Evolutionary conservation across 2,113 vertebrate species (phyloP), one percentile per base, ranked within the genome.

Genomic region (Myrmophylax atrothorax): DNA sequence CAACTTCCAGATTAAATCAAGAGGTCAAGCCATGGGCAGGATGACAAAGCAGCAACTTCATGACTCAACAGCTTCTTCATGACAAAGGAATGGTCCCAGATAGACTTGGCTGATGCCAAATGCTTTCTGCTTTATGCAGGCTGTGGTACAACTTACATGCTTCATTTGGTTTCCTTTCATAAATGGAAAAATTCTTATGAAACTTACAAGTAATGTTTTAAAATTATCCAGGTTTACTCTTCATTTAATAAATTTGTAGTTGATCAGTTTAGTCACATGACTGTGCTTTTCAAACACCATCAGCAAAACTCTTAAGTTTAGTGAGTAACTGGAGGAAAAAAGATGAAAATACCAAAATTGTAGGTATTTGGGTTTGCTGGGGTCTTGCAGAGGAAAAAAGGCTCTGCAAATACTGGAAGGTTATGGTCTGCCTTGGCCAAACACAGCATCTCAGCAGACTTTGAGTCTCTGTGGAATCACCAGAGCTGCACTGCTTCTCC

Each of bases 1-100:
- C 80, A 87, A 37, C 56, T 81, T 68, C 52, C 52, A 38, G 16
- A 78, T 84, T 78, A 91, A 95, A 94, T 87, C 77, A 89, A 70
- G 47, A 89, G 93, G 81, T 87, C 89, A 87, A 78, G 49, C 35
- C 56, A 74, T 1, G 2, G 46, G n/a, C 80, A 84, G 50, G 29
- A 50, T 49, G 60, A 72, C 35, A 78, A 90, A 77, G 46, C 49
- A 84, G 76, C 63, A 90, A 69, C 91, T 86, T 83, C 24, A 62
- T 53, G 55, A 93, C 86, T 84, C 80, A 91, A 24, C 60, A 59
- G 52, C 81, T 87, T 70, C 29, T 47, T 52, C 18, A 44, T 10
- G 28, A 20, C 33, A 87, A 60, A 84, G 52, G 16, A 63, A 64
- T 25, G 22, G 52, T 62, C 18, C 42, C 46, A 31, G 42, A 50